These are phyloP conservation scores for Holothuria glaberrima DNA, from an alignment of 35 echinoderm and acorn worm genomes.

Conservation along the genomic window DNA sequence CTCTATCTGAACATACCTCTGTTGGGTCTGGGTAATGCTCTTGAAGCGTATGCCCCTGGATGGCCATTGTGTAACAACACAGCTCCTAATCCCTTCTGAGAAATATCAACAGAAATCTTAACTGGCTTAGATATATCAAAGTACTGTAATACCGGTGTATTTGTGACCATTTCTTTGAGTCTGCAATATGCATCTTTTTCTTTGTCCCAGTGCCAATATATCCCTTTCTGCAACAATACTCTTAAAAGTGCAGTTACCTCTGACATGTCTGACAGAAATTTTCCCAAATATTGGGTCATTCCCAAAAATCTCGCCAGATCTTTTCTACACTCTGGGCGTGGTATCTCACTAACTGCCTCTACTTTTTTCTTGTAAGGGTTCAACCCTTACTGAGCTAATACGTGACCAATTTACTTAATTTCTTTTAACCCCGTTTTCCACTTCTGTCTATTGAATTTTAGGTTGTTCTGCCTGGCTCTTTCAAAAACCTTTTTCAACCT, in stretches of 20 bases:
- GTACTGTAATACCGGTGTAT: too few relatives aligned
- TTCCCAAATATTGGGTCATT: too few relatives aligned
- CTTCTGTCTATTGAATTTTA: neutral
- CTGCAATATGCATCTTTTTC: conserved; percentile 7
- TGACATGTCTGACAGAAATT: too few relatives aligned
- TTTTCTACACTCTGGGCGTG: neutral
- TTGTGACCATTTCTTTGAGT: too few relatives aligned
- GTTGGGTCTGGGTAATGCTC: conserved; percentile 33
- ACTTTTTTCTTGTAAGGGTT: neutral
- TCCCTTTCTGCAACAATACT: neutral
- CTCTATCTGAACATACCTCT: conserved; percentile 54
- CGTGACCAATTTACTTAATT: too few relatives aligned
- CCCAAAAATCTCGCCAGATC: too few relatives aligned
- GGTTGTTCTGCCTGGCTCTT: too few relatives aligned
- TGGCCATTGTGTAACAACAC: too few relatives aligned
- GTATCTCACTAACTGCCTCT: too few relatives aligned
- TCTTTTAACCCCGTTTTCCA: neutral
- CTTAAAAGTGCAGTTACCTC: too few relatives aligned
- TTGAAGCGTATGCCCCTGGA: conserved; percentile 39
- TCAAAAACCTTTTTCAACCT: neutral
- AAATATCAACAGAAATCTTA: conserved; percentile 9
- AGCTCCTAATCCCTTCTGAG: conserved; percentile 13
- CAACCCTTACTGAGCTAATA: neutral
- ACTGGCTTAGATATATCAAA: too few relatives aligned
- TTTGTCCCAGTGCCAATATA: conserved; percentile 17